These are phyloP conservation scores for Apamea anceps DNA, from an alignment of 2,888 invertebrate species.

Conservation along the genomic window DNA sequence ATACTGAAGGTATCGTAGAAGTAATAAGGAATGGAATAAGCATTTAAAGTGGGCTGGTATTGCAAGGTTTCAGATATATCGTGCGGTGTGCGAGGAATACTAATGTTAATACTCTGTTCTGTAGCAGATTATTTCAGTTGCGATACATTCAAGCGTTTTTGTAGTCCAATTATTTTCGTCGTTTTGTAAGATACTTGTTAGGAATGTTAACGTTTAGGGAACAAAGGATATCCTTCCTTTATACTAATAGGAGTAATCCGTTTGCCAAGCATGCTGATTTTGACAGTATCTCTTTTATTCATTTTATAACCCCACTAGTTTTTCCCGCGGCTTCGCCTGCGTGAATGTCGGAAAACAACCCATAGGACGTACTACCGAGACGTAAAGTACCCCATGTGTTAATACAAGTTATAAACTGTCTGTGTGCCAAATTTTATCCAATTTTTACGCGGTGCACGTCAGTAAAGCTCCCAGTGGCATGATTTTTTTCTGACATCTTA, in stretches of 20 bases:
- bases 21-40: constrained; percentile 56
- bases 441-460: no score
- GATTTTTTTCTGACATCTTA: no score
- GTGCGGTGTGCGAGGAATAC: constrained; percentile 50
- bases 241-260: neutral
- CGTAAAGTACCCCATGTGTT: neutral
- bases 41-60: constrained; percentile 43
- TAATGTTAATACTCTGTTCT: constrained; percentile 45
- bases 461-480: no score
- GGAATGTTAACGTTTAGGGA: constrained; percentile 1
- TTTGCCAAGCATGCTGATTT: neutral
- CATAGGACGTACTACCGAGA: no score
- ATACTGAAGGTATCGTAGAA: constrained; percentile 45
- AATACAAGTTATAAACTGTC: neutral
- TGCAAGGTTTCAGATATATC: constrained; percentile 40
- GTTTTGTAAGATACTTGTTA: constrained; percentile 21
- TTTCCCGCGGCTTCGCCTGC: no score
- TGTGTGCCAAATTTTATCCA: neutral
- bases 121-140: constrained; percentile 46
- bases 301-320: no score
- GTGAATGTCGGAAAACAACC: neutral
- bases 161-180: constrained; percentile 36
- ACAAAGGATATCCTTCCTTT: neutral
- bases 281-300: neutral
- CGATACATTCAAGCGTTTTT: constrained; percentile 38